Percentiles rank a stretch among this genome's conserved stretches.
These are phyloP conservation scores for Ibycter americanus DNA, from an alignment of 2,797 vertebrate species.

Conservation along the genomic window DNA sequence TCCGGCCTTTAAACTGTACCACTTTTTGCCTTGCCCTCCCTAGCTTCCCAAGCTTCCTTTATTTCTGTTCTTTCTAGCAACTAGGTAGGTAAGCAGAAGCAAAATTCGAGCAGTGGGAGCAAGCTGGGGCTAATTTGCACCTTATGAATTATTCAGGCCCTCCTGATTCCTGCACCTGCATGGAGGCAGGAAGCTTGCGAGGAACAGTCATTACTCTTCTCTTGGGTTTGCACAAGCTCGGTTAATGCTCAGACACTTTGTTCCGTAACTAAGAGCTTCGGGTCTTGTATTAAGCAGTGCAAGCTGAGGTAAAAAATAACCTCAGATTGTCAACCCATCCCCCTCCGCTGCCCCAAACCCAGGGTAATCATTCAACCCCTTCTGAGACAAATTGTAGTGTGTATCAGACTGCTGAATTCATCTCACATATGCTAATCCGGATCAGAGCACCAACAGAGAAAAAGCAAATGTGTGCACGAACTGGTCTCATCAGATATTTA, in stretches of 20 bases:
- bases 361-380: not conserved
- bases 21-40: not conserved
- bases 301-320: not conserved
- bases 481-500: constrained; percentile 54
- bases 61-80: constrained; percentile 43
- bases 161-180: constrained; percentile 80
- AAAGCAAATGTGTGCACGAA: not conserved
- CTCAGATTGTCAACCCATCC: not conserved
- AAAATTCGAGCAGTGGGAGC: constrained; percentile 44
- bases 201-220: constrained; percentile 71
- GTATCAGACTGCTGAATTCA: constrained; percentile 14
- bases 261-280: constrained; percentile 68
- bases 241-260: constrained; percentile 69
- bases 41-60: constrained; percentile 34
- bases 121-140: constrained; percentile 73
- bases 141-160: constrained; percentile 77
- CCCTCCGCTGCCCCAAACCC: not conserved
- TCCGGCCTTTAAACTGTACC: constrained; percentile 2
- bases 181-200: constrained; percentile 70
- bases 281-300: constrained; percentile 42
- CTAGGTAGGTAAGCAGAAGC: constrained; percentile 71
- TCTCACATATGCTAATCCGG: constrained; percentile 19
- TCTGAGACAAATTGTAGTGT: not conserved
- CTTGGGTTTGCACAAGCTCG: constrained; percentile 52
- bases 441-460: constrained; percentile 5